Percentiles rank a stretch among this genome's conserved stretches.
phyloP scores from a whole-genome alignment of 2,888 invertebrate species.

The Rhyacophila evoluta region DNA sequence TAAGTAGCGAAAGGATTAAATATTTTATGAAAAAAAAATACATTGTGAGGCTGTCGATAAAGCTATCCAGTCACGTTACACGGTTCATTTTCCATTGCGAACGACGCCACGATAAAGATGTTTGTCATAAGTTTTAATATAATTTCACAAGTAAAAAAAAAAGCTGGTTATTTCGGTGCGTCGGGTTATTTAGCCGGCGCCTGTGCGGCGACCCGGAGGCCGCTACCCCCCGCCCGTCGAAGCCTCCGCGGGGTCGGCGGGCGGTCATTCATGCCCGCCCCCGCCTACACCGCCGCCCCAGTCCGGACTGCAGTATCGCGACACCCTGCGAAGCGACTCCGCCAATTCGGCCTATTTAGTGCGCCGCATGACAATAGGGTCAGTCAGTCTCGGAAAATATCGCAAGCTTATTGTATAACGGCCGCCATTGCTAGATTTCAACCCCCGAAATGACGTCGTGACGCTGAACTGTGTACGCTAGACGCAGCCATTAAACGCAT shows the following conservation, averaged over 20 bases:
- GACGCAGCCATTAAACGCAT: not conserved
- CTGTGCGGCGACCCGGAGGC: slow-evolving; percentile 24
- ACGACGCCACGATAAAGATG: not conserved
- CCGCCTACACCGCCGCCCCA: slow-evolving; percentile 36
- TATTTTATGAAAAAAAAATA: not conserved
- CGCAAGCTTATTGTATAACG: not conserved
- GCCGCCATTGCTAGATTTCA: not conserved
- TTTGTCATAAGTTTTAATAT: not conserved
- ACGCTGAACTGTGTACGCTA: not conserved
- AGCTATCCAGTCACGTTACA: not conserved
- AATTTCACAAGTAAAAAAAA: not conserved
- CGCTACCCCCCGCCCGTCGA: not conserved
- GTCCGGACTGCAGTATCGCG: slow-evolving; percentile 48
- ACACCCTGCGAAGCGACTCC: slow-evolving; percentile 27
- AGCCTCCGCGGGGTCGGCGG: slow-evolving; percentile 12
- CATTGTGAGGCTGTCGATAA: not conserved
- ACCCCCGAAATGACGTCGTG: not conserved
- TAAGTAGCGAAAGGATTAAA: too few species aligned
- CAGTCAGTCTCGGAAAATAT: slow-evolving; percentile 8
- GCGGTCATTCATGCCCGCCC: slow-evolving; percentile 23
- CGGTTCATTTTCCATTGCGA: not conserved
- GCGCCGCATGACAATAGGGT: not conserved
- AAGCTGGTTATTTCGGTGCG: not conserved
- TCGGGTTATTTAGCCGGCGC: slow-evolving; percentile 4
- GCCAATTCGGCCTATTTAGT: not conserved